Evolutionary conservation across 2,113 vertebrate species (phyloP).

Genomic region (Octodon degus): DNA sequence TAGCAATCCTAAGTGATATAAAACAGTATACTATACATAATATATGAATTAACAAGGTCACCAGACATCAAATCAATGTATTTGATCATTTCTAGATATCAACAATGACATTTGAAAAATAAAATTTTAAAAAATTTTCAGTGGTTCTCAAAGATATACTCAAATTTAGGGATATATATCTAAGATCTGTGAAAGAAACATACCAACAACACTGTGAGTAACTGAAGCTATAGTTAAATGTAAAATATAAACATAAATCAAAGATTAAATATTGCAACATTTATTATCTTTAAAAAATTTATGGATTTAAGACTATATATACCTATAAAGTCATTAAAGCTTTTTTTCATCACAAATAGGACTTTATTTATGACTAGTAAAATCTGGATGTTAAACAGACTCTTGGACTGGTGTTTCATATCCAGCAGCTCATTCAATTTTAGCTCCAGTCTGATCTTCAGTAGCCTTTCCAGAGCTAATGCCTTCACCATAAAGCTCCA

Average conservation of each 20-base stretch:
- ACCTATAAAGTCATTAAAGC: not conserved
- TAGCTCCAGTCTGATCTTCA: no score
- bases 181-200: not conserved
- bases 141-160: not conserved
- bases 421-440: no score
- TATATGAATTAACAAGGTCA: not conserved
- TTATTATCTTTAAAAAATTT: not conserved
- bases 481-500: no score
- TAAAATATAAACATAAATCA: not conserved
- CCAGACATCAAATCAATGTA: not conserved
- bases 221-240: not conserved
- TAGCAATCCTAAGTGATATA: not conserved
- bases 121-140: conserved; percentile 1
- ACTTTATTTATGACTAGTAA: no score
- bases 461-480: no score
- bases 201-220: not conserved
- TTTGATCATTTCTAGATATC: not conserved
- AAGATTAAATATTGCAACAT: not conserved
- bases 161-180: not conserved
- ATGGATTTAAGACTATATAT: not conserved
- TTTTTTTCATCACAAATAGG: no score
- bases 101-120: not conserved
- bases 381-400: no score
- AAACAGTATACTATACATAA: not conserved
- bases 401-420: no score